Evolutionary conservation across 2,113 vertebrate species (phyloP).

Genomic region (Gymnogyps californianus): DNA sequence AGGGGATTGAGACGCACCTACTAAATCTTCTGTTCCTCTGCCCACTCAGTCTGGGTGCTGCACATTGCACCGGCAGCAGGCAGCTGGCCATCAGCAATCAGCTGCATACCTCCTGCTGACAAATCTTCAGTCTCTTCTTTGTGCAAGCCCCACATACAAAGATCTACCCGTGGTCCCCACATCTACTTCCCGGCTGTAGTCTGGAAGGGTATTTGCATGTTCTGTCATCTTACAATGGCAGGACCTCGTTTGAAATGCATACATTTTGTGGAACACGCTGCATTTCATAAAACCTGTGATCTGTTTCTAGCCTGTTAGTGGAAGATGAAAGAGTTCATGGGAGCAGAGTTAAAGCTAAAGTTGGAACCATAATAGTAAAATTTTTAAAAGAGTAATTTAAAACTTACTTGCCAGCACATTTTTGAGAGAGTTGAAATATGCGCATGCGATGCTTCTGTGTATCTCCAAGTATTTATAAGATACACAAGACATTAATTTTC

Average conservation of each 20-base stretch:
- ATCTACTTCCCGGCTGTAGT: background rate
- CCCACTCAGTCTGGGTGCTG: constrained; percentile 1
- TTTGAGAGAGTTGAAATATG: background rate
- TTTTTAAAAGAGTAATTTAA: background rate
- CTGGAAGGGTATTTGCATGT: background rate
- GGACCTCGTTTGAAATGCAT: background rate
- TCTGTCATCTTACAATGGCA: background rate
- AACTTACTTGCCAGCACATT: background rate
- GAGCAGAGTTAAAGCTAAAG: background rate
- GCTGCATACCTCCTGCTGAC: constrained; percentile 4
- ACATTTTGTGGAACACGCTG: accelerated
- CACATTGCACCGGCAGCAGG: background rate
- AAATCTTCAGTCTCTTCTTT: background rate
- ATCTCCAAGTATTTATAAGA: background rate
- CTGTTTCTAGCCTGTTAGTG: background rate
- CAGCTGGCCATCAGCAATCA: constrained; percentile 22
- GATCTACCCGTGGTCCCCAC: background rate
- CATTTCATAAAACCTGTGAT: background rate
- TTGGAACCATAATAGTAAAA: background rate
- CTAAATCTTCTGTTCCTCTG: constrained; percentile 30
- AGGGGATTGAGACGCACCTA: background rate
- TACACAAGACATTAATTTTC: background rate
- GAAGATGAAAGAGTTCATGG: background rate
- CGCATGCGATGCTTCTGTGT: background rate
- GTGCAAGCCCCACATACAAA: background rate